Conservation (phyloP, 1,140 invertebrate genomes). For the Bombus balteatus region DNA sequence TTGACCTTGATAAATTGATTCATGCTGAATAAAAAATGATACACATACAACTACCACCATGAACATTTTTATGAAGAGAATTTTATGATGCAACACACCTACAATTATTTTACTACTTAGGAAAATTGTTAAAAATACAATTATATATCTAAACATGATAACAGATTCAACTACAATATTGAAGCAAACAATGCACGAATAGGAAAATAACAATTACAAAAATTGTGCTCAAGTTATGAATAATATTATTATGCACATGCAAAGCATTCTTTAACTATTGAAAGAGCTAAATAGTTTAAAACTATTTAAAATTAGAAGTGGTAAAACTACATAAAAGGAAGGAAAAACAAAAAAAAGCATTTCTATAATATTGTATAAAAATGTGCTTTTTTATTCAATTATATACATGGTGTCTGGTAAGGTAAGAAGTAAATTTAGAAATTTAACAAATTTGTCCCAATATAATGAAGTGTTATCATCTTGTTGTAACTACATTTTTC, state of each 20-base stretch:
- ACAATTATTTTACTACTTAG: not conserved
- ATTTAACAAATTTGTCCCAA: slow-evolving; percentile 42
- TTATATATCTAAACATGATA: not conserved
- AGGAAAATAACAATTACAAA: not conserved
- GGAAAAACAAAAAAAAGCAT: not conserved
- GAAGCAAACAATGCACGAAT: not conserved
- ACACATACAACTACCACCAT: not conserved
- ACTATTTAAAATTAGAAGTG: not conserved
- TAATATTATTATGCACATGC: slow-evolving; percentile 10
- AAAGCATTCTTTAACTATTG: not conserved
- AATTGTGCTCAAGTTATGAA: not conserved
- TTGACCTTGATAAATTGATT: not conserved
- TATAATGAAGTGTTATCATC: too few species aligned
- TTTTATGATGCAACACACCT: not conserved
- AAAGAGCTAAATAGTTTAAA: too few species aligned
- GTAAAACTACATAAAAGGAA: not conserved
- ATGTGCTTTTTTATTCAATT: not conserved
- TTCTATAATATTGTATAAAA: not conserved
- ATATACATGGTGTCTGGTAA: not conserved
- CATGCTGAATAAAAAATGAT: slow-evolving; percentile 26
- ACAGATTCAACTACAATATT: not conserved
- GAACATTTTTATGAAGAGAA: not conserved
- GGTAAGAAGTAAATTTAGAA: not conserved
- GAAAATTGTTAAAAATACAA: not conserved
- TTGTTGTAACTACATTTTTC: not conserved